Conservation (phyloP, 2,888 invertebrate genomes). For the Xylophagus ater region DNA sequence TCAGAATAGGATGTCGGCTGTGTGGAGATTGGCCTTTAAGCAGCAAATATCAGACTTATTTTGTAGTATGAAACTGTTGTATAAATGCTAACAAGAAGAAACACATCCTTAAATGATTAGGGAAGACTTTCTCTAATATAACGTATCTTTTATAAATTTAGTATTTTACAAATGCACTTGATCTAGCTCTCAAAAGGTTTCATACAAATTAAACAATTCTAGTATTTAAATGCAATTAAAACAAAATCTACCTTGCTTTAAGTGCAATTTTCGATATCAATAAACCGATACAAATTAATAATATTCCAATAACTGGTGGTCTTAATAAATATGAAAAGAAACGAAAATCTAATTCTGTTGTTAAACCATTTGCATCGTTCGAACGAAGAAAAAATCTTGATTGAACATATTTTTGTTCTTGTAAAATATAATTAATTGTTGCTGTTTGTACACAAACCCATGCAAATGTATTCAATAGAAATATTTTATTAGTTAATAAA, state of each 20-base stretch:
- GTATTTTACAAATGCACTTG: too few relatives aligned
- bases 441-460: constrained; percentile 44
- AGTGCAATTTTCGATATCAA: constrained; percentile 44
- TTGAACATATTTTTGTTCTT: constrained; percentile 47
- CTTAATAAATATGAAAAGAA: constrained; percentile 44
- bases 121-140: too few relatives aligned
- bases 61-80: too few relatives aligned
- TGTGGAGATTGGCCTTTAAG: too few relatives aligned
- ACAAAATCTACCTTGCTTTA: constrained; percentile 33
- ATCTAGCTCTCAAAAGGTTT: too few relatives aligned
- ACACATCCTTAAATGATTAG: too few relatives aligned
- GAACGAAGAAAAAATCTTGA: constrained; percentile 47
- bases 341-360: constrained; percentile 44
- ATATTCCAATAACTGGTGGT: constrained; percentile 44
- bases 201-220: neutral
- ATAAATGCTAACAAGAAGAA: too few relatives aligned
- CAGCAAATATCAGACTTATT: too few relatives aligned
- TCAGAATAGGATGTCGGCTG: too few relatives aligned
- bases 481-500: constrained; percentile 44
- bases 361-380: constrained; percentile 41
- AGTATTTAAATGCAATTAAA: constrained; percentile 2
- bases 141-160: too few relatives aligned
- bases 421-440: constrained; percentile 42
- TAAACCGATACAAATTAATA: constrained; percentile 44
- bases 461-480: constrained; percentile 43